Conservation (phyloP, 1,140 invertebrate species). For the Cydia amplana region DNA sequence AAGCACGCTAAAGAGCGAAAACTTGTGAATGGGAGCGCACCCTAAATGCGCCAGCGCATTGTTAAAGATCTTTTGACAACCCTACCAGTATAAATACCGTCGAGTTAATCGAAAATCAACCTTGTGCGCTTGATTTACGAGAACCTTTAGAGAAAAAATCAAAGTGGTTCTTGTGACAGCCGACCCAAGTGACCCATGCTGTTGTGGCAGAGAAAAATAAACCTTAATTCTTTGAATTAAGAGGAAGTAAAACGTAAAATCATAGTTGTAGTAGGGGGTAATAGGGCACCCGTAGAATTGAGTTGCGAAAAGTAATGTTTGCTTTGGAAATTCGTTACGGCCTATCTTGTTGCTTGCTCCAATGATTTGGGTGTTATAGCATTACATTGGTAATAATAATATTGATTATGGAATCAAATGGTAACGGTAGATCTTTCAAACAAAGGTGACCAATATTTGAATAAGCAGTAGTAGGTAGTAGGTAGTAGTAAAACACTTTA, state of each 20-base stretch:
- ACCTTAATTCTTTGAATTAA: constrained; percentile 40
- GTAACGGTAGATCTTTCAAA: constrained; percentile 4
- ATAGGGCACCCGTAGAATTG: constrained; percentile 66
- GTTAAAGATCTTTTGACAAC: constrained; percentile 49
- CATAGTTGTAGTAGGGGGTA: constrained; percentile 28
- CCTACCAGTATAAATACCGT: constrained; percentile 16
- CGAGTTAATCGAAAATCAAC: constrained; percentile 37
- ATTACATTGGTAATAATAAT: constrained; percentile 43
- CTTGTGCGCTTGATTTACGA: constrained; percentile 40
- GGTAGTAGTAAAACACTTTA: no score
- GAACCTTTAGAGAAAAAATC: constrained; percentile 15
- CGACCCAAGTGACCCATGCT: constrained; percentile 5
- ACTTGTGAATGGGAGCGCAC: constrained; percentile 73
- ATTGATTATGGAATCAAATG: constrained; percentile 33
- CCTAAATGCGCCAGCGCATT: constrained; percentile 59
- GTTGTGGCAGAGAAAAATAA: constrained; percentile 33
- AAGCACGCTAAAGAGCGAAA: constrained; percentile 76
- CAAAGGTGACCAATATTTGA: constrained; percentile 45
- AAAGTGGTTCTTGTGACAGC: constrained; percentile 41
- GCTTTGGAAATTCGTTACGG: constrained; percentile 77
- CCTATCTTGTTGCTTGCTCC: constrained; percentile 64
- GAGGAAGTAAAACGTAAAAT: constrained; percentile 23
- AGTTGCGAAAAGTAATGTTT: constrained; percentile 73
- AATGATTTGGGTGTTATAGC: constrained; percentile 53
- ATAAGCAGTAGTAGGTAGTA: no score